These are phyloP conservation scores for Oscarella lobularis DNA, from an alignment of 37 sponge, comb jelly and placozoan genomes.

Conservation along the genomic window DNA sequence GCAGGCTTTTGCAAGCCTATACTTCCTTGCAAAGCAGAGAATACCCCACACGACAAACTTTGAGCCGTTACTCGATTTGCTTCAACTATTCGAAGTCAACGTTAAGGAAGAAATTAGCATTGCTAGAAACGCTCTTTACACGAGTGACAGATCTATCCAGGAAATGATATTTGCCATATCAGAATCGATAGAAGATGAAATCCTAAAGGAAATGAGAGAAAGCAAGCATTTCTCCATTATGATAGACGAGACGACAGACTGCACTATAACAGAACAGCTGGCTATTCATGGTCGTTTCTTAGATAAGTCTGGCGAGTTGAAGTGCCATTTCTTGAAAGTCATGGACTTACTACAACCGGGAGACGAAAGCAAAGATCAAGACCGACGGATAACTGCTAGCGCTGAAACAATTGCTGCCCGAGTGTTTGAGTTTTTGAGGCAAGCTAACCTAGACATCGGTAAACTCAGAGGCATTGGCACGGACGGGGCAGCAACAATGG, in stretches of 20 bases:
- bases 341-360: slow-evolving; percentile 17
- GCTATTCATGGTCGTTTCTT: background rate
- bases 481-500: background rate
- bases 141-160: background rate
- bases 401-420: background rate
- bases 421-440: slow-evolving; percentile 6
- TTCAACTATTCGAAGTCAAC: background rate
- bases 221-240: background rate
- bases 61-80: background rate
- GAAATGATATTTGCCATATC: background rate
- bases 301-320: background rate
- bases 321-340: slow-evolving; percentile 15
- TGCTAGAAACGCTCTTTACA: background rate
- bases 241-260: background rate
- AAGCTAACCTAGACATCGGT: background rate
- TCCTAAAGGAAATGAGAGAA: background rate
- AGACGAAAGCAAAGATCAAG: background rate
- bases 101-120: background rate
- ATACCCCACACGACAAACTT: background rate
- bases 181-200: background rate
- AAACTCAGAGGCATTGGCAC: background rate
- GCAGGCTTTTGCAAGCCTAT: background rate
- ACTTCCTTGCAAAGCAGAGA: background rate
- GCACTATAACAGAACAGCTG: background rate
- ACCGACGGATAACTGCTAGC: background rate